Evolutionary conservation across 2,888 invertebrate genomes (phyloP).

Genomic region (Drosophila monieri): DNA sequence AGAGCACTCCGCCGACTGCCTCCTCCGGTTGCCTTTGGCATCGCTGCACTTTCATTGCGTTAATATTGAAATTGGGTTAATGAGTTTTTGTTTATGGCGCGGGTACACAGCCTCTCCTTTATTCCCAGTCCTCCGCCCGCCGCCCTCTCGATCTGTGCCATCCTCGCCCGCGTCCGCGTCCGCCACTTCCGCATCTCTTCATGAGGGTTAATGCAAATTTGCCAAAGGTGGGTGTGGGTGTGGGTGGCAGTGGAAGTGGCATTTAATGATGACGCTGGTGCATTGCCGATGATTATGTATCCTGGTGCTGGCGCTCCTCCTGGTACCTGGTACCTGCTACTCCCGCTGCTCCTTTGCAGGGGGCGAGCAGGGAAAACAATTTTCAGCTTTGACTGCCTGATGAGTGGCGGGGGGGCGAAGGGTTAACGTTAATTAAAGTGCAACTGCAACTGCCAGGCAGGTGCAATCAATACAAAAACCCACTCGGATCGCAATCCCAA

Average conservation of each 20-base stretch:
- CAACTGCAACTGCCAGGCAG: slow-evolving; percentile 49
- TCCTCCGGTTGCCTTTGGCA: slow-evolving; percentile 43
- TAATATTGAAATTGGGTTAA: slow-evolving; percentile 75
- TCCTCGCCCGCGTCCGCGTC: slow-evolving; percentile 19
- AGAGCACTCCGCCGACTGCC: slow-evolving; percentile 7
- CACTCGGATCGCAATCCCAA: background rate
- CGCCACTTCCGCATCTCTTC: slow-evolving; percentile 36
- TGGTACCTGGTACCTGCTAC: background rate
- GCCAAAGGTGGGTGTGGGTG: slow-evolving; percentile 28
- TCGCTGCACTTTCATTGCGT: slow-evolving; percentile 58
- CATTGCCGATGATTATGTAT: slow-evolving; percentile 3
- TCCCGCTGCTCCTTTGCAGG: slow-evolving; percentile 27
- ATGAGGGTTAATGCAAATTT: slow-evolving; percentile 61
- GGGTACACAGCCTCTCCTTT: slow-evolving; percentile 26
- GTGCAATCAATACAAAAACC: slow-evolving; percentile 12
- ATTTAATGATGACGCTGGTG: slow-evolving; percentile 16
- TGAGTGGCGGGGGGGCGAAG: slow-evolving; percentile 17
- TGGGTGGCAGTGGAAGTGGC: slow-evolving; percentile 5
- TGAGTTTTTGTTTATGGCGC: slow-evolving; percentile 70
- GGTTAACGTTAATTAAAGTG: slow-evolving; percentile 68
- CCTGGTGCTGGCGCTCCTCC: background rate
- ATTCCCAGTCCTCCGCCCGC: slow-evolving; percentile 3
- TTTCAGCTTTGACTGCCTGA: slow-evolving; percentile 51
- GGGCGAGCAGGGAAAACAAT: slow-evolving; percentile 52
- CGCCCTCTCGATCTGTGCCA: background rate